Conservation (phyloP, 2,797 vertebrate species). For the Melanotaenia pygmaea region DNA sequence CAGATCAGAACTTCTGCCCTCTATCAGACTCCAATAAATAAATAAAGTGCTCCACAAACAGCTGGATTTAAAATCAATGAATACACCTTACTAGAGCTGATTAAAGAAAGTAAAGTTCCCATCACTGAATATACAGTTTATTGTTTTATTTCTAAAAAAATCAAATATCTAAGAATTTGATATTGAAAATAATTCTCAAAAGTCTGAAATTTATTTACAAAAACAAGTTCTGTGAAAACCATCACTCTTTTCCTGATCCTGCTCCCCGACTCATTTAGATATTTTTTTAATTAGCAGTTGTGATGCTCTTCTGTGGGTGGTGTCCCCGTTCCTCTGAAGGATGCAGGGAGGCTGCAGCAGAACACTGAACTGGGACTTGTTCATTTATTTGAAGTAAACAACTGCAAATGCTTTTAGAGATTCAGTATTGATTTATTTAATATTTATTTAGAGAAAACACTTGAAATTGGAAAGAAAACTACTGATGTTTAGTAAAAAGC, state of each 20-base stretch:
- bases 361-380: background rate
- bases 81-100: constrained; percentile 58
- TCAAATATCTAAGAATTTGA: constrained; percentile 59
- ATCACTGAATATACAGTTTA: constrained; percentile 70
- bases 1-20: constrained; percentile 60
- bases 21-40: constrained; percentile 82
- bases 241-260: constrained; percentile 6
- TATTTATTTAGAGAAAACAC: background rate
- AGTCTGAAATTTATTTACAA: constrained; percentile 66
- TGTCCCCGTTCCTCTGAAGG: constrained; percentile 4
- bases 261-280: background rate
- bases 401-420: background rate
- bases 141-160: constrained; percentile 56
- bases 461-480: background rate
- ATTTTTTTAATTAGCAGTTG: too few relatives aligned
- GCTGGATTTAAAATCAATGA: constrained; percentile 64
- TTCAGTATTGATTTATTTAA: background rate
- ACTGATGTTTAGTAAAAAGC: background rate
- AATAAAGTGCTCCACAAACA: constrained; percentile 84
- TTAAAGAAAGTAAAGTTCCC: constrained; percentile 54
- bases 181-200: constrained; percentile 53
- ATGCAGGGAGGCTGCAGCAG: constrained; percentile 29
- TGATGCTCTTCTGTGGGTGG: background rate
- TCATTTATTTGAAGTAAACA: background rate
- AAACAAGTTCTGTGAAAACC: constrained; percentile 19